Conservation (phyloP, 2,113 vertebrate species). For the Thalassarche chlororhynchos region DNA sequence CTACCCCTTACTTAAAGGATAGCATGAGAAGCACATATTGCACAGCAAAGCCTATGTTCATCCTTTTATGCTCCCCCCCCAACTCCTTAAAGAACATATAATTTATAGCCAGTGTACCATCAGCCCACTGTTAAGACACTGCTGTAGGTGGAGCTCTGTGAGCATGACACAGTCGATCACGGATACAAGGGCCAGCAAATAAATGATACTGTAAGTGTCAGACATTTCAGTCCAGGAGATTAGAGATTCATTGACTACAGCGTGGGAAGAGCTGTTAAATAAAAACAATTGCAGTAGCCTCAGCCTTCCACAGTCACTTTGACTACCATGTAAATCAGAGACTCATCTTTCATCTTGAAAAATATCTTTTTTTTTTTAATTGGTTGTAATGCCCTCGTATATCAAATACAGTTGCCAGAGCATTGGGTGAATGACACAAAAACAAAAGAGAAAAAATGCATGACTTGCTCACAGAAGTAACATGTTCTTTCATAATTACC, state of each 20-base stretch:
- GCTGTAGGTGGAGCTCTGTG: neutral
- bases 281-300: neutral
- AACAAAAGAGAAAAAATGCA: neutral
- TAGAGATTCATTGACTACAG: neutral
- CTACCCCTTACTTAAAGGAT: neutral
- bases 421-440: neutral
- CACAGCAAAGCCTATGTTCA: neutral
- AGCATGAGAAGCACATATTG: neutral
- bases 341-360: neutral
- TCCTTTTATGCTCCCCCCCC: neutral
- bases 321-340: neutral
- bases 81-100: neutral
- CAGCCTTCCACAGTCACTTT: neutral
- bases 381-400: neutral
- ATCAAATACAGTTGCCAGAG: neutral
- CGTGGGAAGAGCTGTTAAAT: slow-evolving; percentile 32
- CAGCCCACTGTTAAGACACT: neutral
- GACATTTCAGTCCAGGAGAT: neutral
- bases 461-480: neutral
- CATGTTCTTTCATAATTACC: neutral
- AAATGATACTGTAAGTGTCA: neutral
- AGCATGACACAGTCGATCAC: neutral
- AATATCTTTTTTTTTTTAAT: neutral
- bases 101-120: neutral
- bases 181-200: neutral